Conservation (phyloP, 1,140 invertebrate genomes). For the Heliconius melpomene region DNA sequence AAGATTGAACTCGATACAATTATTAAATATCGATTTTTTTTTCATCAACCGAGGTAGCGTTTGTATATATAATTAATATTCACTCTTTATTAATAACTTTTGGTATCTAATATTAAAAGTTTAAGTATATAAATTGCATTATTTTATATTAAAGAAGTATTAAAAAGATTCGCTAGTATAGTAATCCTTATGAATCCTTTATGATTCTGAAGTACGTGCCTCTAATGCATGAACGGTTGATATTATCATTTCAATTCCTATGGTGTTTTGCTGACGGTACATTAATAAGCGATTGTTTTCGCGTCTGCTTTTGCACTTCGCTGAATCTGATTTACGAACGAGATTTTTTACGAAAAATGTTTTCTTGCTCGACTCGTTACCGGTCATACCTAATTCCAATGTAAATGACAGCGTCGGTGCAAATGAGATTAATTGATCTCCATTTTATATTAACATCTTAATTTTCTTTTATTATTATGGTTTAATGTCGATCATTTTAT, state of each 20-base stretch:
- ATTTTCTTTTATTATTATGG: slow-evolving; percentile 42
- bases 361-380: slow-evolving; percentile 55
- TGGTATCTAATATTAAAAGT: neutral
- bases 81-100: neutral
- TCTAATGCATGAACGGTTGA: slow-evolving; percentile 28
- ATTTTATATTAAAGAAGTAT: neutral
- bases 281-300: slow-evolving; percentile 73
- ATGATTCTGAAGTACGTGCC: slow-evolving; percentile 18
- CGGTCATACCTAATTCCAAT: slow-evolving; percentile 70
- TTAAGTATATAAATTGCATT: neutral
- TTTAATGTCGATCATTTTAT: slow-evolving; percentile 37
- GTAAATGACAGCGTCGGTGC: slow-evolving; percentile 59
- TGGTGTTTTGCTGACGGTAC: slow-evolving; percentile 53
- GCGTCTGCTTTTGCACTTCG: slow-evolving; percentile 76
- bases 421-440: slow-evolving; percentile 67
- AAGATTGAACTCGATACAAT: slow-evolving; percentile 63
- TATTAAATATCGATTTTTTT: slow-evolving; percentile 46
- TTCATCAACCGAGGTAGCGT: neutral
- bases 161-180: neutral
- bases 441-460: slow-evolving; percentile 56
- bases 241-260: slow-evolving; percentile 34
- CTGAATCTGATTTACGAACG: slow-evolving; percentile 67
- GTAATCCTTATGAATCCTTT: slow-evolving; percentile 18
- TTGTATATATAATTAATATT: neutral
- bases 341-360: slow-evolving; percentile 49